Conservation (phyloP, 2,888 invertebrate genomes). For the Dasysyrphus albostriatus region DNA sequence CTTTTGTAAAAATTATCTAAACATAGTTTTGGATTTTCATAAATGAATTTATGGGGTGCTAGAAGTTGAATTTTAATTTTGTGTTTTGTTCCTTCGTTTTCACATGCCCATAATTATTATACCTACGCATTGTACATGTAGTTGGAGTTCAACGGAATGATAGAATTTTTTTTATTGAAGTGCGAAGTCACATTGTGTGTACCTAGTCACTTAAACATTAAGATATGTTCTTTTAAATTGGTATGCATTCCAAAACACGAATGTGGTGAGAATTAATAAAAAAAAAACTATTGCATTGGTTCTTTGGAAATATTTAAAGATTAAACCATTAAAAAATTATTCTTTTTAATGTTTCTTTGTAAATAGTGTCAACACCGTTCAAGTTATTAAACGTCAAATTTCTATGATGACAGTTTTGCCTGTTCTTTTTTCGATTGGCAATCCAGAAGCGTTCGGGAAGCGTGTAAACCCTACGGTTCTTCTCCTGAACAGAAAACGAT, state of each 20-base stretch:
- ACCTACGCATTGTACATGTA: no score
- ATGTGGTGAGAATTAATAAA: neutral
- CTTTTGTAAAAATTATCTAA: constrained; percentile 15
- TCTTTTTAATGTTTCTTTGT: no score
- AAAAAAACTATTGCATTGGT: no score
- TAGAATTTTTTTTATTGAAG: neutral
- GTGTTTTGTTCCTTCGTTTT: neutral
- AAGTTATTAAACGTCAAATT: no score
- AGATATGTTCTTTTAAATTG: neutral
- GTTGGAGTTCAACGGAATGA: neutral
- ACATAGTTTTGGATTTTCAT: constrained; percentile 12
- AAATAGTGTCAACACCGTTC: no score
- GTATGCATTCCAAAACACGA: neutral
- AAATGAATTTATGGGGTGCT: constrained; percentile 34
- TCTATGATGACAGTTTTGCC: no score
- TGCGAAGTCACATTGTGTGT: constrained; percentile 12
- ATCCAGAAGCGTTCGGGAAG: no score
- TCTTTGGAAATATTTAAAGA: no score
- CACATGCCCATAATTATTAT: constrained; percentile 1
- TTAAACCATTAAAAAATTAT: no score
- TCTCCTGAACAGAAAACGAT: no score
- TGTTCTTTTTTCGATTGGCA: no score
- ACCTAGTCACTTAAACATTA: neutral
- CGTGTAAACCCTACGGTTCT: no score
- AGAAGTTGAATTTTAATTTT: constrained; percentile 29